Evolutionary conservation across 2,113 vertebrate species (phyloP).

Genomic region (Cynocephalus volans): DNA sequence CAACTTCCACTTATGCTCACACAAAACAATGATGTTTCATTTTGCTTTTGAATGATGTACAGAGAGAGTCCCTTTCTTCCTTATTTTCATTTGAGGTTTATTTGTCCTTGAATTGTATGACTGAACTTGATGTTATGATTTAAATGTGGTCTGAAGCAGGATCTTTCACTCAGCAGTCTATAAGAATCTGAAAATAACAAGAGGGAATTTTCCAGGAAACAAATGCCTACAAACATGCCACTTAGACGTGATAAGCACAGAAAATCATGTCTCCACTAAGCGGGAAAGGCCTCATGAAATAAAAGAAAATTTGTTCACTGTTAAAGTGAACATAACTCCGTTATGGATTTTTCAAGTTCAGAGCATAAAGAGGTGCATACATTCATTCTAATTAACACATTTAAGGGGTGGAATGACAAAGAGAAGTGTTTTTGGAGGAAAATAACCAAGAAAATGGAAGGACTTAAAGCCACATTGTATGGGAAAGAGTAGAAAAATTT

Average conservation of each 20-base stretch:
- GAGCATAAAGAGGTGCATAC: not conserved
- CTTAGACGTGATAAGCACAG: not conserved
- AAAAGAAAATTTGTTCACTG: not conserved
- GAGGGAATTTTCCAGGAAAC: conserved; percentile 59
- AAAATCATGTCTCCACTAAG: not conserved
- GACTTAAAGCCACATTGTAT: not conserved
- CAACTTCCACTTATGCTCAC: not conserved
- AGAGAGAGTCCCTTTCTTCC: not conserved
- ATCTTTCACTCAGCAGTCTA: conserved; percentile 27
- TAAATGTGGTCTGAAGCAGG: conserved; percentile 25
- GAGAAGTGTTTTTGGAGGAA: conserved; percentile 9
- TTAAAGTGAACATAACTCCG: not conserved
- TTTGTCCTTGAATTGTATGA: conserved; percentile 38
- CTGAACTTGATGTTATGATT: conserved; percentile 43
- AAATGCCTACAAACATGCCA: conserved; percentile 13
- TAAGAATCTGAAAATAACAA: conserved; percentile 47
- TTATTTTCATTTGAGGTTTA: conserved; percentile 32
- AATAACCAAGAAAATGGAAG: not conserved
- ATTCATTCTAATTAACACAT: not conserved
- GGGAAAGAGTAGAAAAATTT: not conserved
- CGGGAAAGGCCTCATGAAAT: not conserved
- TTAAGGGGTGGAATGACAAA: not conserved
- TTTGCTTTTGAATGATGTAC: conserved; percentile 48
- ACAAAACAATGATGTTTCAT: conserved; percentile 45
- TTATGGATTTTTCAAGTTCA: not conserved